phyloP scores from a whole-genome alignment of 2,797 vertebrate species.

The Echeneis naucrates region DNA sequence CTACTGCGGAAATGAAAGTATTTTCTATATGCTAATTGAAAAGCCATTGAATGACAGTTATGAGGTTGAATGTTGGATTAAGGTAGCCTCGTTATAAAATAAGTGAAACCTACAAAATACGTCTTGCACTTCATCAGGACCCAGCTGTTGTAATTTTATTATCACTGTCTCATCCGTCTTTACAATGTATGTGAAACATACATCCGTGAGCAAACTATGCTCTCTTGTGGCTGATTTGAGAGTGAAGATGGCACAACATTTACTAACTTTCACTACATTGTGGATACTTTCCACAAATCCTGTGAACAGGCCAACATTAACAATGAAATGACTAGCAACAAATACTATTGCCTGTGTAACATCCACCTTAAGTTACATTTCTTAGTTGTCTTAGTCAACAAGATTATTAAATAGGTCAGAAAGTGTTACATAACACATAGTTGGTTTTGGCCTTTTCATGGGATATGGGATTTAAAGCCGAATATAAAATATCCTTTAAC shows the following conservation, averaged over 20 bases:
- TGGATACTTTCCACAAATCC: background rate
- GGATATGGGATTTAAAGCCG: background rate
- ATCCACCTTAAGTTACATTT: background rate
- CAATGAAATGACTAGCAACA: background rate
- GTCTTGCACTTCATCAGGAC: background rate
- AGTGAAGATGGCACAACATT: background rate
- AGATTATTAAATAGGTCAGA: background rate
- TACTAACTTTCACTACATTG: background rate
- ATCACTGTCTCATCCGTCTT: background rate
- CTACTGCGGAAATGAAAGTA: background rate
- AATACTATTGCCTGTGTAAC: background rate
- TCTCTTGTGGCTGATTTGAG: conserved; percentile 36
- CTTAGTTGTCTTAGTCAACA: too few species aligned
- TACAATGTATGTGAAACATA: background rate
- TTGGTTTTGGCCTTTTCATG: too few species aligned
- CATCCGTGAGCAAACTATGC: conserved; percentile 17
- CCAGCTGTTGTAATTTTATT: background rate
- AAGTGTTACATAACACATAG: background rate
- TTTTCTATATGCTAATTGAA: background rate
- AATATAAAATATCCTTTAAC: background rate
- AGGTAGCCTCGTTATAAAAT: too few species aligned
- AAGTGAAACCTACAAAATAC: background rate
- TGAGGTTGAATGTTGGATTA: too few species aligned
- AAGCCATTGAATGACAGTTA: background rate
- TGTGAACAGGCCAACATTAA: background rate